These are phyloP conservation scores for Doryteuthis pealeii DNA, from an alignment of 1,140 invertebrate species.

Conservation along the genomic window DNA sequence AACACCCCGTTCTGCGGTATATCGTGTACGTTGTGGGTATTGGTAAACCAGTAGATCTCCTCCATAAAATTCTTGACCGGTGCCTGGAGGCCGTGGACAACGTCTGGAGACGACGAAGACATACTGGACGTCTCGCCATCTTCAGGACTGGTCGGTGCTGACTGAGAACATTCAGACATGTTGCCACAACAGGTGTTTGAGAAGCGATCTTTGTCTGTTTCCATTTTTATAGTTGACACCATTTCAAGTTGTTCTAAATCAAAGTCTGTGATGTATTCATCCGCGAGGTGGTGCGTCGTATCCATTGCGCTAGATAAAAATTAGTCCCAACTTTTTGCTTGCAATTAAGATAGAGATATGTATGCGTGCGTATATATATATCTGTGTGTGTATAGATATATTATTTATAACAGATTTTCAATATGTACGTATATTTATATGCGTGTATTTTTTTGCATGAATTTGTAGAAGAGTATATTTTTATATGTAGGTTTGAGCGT, in stretches of 20 bases:
- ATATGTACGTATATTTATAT: neutral
- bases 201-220: slow-evolving; percentile 29
- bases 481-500: no score
- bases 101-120: slow-evolving; percentile 19
- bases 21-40: slow-evolving; percentile 24
- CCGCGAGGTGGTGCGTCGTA: slow-evolving; percentile 39
- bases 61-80: slow-evolving; percentile 25
- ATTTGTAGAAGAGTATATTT: neutral
- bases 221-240: slow-evolving; percentile 41
- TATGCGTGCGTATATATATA: neutral
- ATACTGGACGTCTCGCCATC: slow-evolving; percentile 29
- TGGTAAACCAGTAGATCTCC: slow-evolving; percentile 36
- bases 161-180: slow-evolving; percentile 26
- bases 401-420: neutral
- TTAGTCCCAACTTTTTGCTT: neutral
- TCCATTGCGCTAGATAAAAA: neutral
- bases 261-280: slow-evolving; percentile 52
- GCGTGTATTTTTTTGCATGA: neutral
- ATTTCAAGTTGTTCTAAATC: slow-evolving; percentile 49
- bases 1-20: slow-evolving; percentile 15
- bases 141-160: slow-evolving; percentile 28
- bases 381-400: neutral
- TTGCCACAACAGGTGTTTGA: slow-evolving; percentile 24
- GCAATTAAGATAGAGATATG: neutral
- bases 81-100: slow-evolving; percentile 20